A percentile compares a stretch with the other conserved stretches of the same genome.
phyloP scores from a whole-genome alignment of 1,140 invertebrate species.

The Lasioglossum albipes region DNA sequence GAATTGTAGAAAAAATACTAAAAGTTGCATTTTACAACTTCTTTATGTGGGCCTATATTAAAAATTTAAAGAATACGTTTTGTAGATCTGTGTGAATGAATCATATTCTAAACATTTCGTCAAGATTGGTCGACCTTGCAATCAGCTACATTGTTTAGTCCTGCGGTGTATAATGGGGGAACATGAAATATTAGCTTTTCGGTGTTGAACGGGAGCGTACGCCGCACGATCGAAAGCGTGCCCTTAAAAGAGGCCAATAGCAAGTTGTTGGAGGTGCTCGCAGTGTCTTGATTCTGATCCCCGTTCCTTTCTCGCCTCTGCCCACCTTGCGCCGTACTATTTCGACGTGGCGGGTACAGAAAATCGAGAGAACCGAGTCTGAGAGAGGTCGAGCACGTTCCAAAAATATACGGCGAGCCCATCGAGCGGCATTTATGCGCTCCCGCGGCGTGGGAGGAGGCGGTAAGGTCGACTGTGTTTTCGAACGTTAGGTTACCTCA shows the following conservation, averaged over 20 bases:
- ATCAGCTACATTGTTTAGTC: no score
- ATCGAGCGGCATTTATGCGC: slow-evolving; percentile 54
- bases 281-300: slow-evolving; percentile 44
- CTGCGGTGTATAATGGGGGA: no score
- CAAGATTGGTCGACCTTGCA: no score
- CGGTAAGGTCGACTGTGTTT: slow-evolving; percentile 53
- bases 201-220: neutral
- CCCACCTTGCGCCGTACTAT: slow-evolving; percentile 62
- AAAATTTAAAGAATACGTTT: no score
- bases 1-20: no score
- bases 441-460: slow-evolving; percentile 1
- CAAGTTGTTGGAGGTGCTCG: slow-evolving; percentile 8
- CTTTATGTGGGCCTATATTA: no score
- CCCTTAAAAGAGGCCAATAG: slow-evolving; percentile 26
- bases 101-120: no score
- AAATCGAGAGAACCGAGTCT: slow-evolving; percentile 60
- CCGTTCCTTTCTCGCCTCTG: slow-evolving; percentile 36
- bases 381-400: slow-evolving; percentile 61
- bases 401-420: slow-evolving; percentile 65
- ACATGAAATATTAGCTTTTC: neutral
- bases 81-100: no score
- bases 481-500: slow-evolving; percentile 31
- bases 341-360: slow-evolving; percentile 55
- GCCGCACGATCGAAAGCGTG: neutral
- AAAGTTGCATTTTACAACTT: no score